Evolutionary conservation across 2,888 invertebrate genomes (phyloP).

Genomic region (Drosophila neotestacea): DNA sequence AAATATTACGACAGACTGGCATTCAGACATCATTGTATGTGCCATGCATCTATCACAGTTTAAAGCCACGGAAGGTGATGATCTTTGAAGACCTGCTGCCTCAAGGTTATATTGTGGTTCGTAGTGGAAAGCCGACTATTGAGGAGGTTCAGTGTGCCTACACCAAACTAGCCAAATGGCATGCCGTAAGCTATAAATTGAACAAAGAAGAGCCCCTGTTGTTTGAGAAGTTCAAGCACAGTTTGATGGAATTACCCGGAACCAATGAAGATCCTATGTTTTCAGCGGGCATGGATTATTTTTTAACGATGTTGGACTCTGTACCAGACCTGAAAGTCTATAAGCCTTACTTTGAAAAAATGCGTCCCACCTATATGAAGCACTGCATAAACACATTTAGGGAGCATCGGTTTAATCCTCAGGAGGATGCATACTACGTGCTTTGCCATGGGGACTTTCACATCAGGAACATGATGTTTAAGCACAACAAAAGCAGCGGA

Average conservation of each 20-base stretch:
- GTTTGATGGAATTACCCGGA: slow-evolving; percentile 71
- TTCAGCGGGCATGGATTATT: slow-evolving; percentile 46
- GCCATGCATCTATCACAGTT: slow-evolving; percentile 43
- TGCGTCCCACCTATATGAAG: slow-evolving; percentile 25
- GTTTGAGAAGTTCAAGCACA: slow-evolving; percentile 68
- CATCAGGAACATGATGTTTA: slow-evolving; percentile 77
- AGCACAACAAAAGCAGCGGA: slow-evolving; percentile 32
- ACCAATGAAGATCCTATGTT: slow-evolving; percentile 45
- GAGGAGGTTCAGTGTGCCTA: slow-evolving; percentile 14
- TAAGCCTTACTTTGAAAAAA: slow-evolving; percentile 54
- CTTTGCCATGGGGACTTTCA: slow-evolving; percentile 82
- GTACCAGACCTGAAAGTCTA: slow-evolving; percentile 48
- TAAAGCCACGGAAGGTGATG: slow-evolving; percentile 33
- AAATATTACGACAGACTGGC: slow-evolving; percentile 53
- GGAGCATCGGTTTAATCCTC: slow-evolving; percentile 30
- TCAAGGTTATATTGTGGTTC: slow-evolving; percentile 11
- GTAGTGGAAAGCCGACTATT: slow-evolving; percentile 3
- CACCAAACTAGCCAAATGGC: slow-evolving; percentile 22
- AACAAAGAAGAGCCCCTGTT: slow-evolving; percentile 73
- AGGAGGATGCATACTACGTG: slow-evolving; percentile 60
- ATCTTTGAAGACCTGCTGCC: slow-evolving; percentile 25
- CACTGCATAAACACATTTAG: slow-evolving; percentile 14
- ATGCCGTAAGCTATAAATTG: slow-evolving; percentile 53
- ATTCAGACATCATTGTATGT: slow-evolving; percentile 49
- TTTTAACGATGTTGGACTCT: slow-evolving; percentile 54